Evolutionary conservation across 2,113 vertebrate species (phyloP).

Genomic region (Perca schrenkii): DNA sequence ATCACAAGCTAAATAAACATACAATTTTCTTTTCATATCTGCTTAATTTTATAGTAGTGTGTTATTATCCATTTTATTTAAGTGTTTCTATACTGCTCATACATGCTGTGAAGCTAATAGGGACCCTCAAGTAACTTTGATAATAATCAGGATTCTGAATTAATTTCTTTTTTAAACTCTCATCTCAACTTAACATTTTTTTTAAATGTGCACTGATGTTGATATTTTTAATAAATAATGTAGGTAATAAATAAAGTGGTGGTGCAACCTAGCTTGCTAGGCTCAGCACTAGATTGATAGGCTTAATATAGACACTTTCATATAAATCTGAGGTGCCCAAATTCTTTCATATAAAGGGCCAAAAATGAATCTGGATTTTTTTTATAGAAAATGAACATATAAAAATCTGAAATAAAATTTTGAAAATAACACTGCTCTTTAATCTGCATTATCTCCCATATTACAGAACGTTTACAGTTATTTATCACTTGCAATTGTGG

Average conservation of each 20-base stretch:
- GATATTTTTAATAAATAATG: slow-evolving; percentile 62
- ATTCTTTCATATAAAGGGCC: too few species aligned
- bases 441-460: too few species aligned
- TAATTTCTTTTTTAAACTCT: neutral
- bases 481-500: too few species aligned
- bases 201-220: slow-evolving; percentile 37
- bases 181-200: neutral
- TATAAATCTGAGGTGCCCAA: too few species aligned
- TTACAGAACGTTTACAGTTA: too few species aligned
- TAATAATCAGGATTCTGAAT: neutral
- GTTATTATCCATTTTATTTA: neutral
- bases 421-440: too few species aligned
- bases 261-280: slow-evolving; percentile 32
- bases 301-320: neutral
- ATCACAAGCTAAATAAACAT: too few species aligned
- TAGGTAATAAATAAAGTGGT: slow-evolving; percentile 49
- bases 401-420: too few species aligned
- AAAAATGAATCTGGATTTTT: too few species aligned
- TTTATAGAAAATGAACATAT: too few species aligned
- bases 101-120: neutral
- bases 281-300: slow-evolving; percentile 53
- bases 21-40: neutral
- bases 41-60: neutral
- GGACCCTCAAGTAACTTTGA: neutral
- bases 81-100: neutral